Evolutionary conservation across 2,113 vertebrate species (phyloP), one percentile per base, ranked within the genome.

Genomic region (Sturnus vulgaris): DNA sequence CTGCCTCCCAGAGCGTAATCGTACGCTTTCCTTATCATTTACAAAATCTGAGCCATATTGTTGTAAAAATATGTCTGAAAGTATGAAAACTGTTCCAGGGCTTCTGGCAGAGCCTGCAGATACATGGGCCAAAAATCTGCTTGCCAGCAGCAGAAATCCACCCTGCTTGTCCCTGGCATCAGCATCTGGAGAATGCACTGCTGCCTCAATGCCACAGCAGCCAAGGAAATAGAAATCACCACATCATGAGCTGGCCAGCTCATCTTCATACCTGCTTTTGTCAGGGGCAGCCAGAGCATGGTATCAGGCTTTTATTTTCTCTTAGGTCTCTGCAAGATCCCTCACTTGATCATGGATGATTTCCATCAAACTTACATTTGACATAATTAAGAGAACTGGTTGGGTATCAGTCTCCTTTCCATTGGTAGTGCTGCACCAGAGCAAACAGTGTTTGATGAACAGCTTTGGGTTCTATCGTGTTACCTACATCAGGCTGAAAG

Each of bases 171-270:
- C 39, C 47, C 52, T 25, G 61, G 86, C 35, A 71, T 7, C 8
- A 8, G 28, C 47, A 35, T 5, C 30, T 5, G 0, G 0, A 53
- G 35, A 40, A 35, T 7, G 5, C 4, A 0, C 1, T 52, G 55
- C 64, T 60, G 57, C 16, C 44, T 70, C 5, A 0, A 2, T 1
- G 2, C 57, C 56, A 16, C 47, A 40, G 60, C 25, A 82, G 56
- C 35, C 28, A 47, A 30, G 18, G 39, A 50, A 65, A 40, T 0
- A 11, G 17, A 82, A 46, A 61, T 6, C 11, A 49, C 10, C 24
- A 15, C 1, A 5, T 7, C n/a, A 19, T 4, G 15, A 84, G 49
- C 5, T 27, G 31, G 15, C 12, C 25, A 64, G 52, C 23, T 77
- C 13, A 40, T 42, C 7, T 53, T 44, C 7, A 10, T 35, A 17